A percentile compares a stretch with the other conserved stretches of the same genome.
Evolutionary conservation across 1,140 invertebrate genomes (phyloP).

Genomic region (Coelopa frigida): DNA sequence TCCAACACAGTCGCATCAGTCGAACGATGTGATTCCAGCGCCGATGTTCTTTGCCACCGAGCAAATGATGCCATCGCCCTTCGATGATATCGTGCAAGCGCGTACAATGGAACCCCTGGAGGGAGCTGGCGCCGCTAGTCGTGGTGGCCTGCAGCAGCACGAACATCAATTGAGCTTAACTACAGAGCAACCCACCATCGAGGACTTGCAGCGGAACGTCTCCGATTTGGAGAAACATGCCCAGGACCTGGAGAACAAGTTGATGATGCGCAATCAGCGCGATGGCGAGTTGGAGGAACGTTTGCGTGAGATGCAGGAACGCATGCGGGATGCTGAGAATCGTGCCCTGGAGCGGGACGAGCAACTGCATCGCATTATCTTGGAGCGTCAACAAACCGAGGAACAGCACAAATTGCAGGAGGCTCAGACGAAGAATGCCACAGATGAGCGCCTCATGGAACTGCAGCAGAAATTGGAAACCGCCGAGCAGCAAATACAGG

Average conservation of each 20-base stretch:
- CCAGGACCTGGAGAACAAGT: conserved; percentile 30
- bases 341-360: conserved; percentile 6
- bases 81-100: conserved; percentile 32
- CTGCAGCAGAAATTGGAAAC: neutral
- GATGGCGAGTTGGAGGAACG: conserved; percentile 21
- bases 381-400: neutral
- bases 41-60: conserved; percentile 32
- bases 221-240: conserved; percentile 41
- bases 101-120: conserved; percentile 16
- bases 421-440: neutral
- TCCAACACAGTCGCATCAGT: too few species aligned
- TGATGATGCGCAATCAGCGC: conserved; percentile 19
- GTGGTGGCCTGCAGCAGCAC: neutral
- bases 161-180: too few species aligned
- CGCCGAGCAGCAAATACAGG: neutral
- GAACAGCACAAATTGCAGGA: neutral
- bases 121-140: neutral
- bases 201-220: conserved; percentile 38
- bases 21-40: conserved; percentile 15
- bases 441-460: neutral
- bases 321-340: conserved; percentile 11
- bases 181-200: conserved; percentile 28
- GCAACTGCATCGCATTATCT: neutral
- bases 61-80: conserved; percentile 23
- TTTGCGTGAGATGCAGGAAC: conserved; percentile 22